Conservation (phyloP, 2,113 vertebrate genomes). For the Pycnonotus jocosus region DNA sequence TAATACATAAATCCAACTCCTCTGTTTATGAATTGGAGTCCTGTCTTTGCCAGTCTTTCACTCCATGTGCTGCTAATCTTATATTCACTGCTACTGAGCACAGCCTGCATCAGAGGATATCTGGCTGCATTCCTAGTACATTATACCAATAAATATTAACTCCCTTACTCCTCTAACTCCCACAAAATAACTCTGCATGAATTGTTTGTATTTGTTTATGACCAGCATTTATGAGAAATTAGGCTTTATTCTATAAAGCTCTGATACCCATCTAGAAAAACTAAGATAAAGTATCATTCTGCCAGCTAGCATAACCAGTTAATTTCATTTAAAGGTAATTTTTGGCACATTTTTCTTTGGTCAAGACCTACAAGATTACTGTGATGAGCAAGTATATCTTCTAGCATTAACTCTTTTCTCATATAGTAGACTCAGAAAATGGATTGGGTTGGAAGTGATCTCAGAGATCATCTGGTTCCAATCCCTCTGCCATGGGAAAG, state of each 20-base stretch:
- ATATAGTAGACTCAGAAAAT: neutral
- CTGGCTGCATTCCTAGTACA: conserved; percentile 9
- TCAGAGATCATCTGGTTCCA: neutral
- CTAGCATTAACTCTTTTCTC: neutral
- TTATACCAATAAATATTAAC: conserved; percentile 10
- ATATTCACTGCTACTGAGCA: neutral
- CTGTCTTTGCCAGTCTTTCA: conserved; percentile 4
- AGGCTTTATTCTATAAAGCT: neutral
- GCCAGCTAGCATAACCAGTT: neutral
- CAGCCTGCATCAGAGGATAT: neutral
- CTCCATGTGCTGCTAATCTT: neutral
- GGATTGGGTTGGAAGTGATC: neutral
- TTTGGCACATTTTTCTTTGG: neutral
- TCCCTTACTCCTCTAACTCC: neutral
- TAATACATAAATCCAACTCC: neutral
- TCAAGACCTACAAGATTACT: neutral
- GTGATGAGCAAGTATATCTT: neutral
- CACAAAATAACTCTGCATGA: neutral
- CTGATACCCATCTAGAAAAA: neutral
- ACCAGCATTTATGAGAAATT: neutral
- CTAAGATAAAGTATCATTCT: neutral
- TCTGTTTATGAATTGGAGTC: neutral
- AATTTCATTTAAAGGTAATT: neutral
- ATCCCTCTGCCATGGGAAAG: neutral
- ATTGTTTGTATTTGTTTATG: neutral